phyloP scores from a whole-genome alignment of 2,113 vertebrate genomes.

The Eptesicus fuscus region DNA sequence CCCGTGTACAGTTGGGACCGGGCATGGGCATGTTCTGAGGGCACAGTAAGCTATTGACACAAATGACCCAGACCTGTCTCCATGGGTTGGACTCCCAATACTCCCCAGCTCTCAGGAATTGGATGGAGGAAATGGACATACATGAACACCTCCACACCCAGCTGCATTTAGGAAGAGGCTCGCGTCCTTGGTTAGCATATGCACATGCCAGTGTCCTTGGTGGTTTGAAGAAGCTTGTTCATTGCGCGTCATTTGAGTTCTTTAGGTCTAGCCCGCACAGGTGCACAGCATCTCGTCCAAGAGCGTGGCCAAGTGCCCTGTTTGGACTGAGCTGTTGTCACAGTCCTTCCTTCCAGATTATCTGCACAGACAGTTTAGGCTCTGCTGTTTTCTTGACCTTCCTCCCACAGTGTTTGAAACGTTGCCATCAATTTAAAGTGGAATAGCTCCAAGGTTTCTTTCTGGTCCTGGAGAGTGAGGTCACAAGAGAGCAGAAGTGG shows the following conservation, averaged over 20 bases:
- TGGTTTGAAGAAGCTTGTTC: not conserved
- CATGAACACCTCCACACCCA: not conserved
- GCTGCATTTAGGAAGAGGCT: not conserved
- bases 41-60: too few species aligned
- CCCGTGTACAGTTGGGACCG: too few species aligned
- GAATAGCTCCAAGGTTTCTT: not conserved
- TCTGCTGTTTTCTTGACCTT: not conserved
- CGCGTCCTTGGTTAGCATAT: accelerated
- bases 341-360: not conserved
- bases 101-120: not conserved
- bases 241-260: not conserved
- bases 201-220: accelerated
- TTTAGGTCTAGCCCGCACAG: accelerated
- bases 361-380: not conserved
- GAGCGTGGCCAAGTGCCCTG: not conserved
- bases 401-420: not conserved
- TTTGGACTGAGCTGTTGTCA: not conserved
- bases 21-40: not conserved
- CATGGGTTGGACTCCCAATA: not conserved
- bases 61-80: not conserved
- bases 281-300: not conserved
- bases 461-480: not conserved
- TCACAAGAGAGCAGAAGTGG: not conserved
- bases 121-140: not conserved
- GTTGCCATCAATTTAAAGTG: not conserved